Base-by-base conservation (phyloP, 2,888 invertebrate species). In the Penaeus monodon region DNA sequence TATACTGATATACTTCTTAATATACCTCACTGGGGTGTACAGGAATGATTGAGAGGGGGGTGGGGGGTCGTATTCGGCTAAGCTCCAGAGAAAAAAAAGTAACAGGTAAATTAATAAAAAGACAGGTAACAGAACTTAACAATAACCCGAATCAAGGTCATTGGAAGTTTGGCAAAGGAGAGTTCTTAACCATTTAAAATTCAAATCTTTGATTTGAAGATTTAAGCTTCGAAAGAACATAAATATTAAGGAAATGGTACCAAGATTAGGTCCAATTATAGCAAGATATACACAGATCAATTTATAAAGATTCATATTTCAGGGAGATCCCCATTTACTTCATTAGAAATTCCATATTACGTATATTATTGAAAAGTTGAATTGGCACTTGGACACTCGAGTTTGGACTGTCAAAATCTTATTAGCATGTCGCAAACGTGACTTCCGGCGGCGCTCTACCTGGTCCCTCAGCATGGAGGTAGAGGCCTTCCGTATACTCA, bases 301-400 rank as follows among this genome's bases (percentile, higher is more conserved):
- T 87, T 86, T 70, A 83, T 87, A 87, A 87, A 87, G 83, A 70
- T 83, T 87, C 83, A 81, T 86, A 78, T 78, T 86, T 44, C 82
- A 81, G 82, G 81, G 82, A 83, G 79, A 87, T 78, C 83, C 86
- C 79, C 63, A 74, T 78, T 86, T 78, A 83, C 79, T 66, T 87
- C 86, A 68, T 80, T 87, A 87, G 82, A 87, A 87, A 86, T 87
- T 87, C 83, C 68, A 87, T 87, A 78, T 87, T 87, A 87, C 86
- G 86, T 87, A 87, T 87, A 87, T 87, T 77, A 79, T 79, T 83
- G 73, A 80, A 87, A 79, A 83, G 82, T 78, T 87, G 82, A 83
- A 87, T 87, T 87, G 86, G 86, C 86, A 87, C 86, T 87, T 87
- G 82, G 83, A 87, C 83, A 87, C 86, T 83, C 82, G 81, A 87